Base-by-base conservation (phyloP, 2,113 vertebrate species). In the Serilophus lunatus region DNA sequence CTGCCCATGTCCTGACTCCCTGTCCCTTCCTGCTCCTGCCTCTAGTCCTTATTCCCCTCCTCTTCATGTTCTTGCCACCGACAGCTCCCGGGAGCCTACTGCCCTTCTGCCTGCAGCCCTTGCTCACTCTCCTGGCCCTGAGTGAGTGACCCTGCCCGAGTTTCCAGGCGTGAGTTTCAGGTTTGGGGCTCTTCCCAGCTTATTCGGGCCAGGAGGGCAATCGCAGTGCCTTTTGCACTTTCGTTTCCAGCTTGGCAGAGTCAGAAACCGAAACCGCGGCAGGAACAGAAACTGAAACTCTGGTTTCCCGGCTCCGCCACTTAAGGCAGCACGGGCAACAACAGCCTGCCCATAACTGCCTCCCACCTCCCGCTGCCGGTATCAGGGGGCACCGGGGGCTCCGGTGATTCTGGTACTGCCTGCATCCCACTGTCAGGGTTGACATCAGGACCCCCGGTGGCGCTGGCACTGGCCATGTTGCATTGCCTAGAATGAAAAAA, bases 311-410 rank as follows among this genome's bases (percentile, higher is more conserved):
- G 20, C 50, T 45, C 64, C 17, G 38, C 17, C 6, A 7, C 23
- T 95, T 95, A 96, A 94, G 90, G 94, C 5, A 77, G 92, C 82
- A 3, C 51, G 16, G 68, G 12, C 18, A 6, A 10, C 18, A 6
- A 10, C 19, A 13, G 4, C 38, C 44, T 9, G 8, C 10, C 10
- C 6, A 3, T 5, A 2, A n/a, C 18, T 4, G 3, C 24, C 35
- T 2, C 36, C 57, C 10, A 11, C 16, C 11, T 68, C 20, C 53
- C 13, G 15, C 71, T 12, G 22, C 53, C 8, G 9, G 7, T 19
- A 47, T 10, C 63, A 12, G 10, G 26, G 45, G 29, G 9, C 40
- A 31, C 35, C 5, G 3, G 29, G 4, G 12, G 4, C 29, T 10
- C 45, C 15, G 18, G 8, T 24, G 86, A 4, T 28, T 8, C 38